Evolutionary conservation across 2,888 invertebrate species (phyloP).

Genomic region (Drosophila greeni): DNA sequence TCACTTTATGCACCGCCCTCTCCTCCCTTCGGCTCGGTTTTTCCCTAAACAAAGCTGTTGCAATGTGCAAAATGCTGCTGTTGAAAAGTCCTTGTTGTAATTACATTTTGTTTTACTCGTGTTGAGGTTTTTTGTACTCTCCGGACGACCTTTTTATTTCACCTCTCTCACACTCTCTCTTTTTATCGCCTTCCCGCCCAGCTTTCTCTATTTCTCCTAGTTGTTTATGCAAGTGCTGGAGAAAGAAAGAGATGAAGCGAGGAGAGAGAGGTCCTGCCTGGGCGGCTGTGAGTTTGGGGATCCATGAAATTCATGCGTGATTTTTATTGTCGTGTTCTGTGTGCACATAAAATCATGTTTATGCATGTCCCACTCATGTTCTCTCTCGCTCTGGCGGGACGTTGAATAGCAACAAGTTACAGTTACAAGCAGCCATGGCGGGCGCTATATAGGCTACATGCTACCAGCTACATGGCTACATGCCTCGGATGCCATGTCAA

Average conservation of each 20-base stretch:
- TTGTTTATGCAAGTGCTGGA: conserved; percentile 53
- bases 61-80: conserved; percentile 45
- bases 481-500: conserved; percentile 43
- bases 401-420: conserved; percentile 60
- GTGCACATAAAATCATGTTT: conserved; percentile 67
- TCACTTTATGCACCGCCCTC: conserved; percentile 13
- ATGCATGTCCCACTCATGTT: conserved; percentile 49
- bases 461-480: conserved; percentile 41
- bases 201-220: conserved; percentile 19
- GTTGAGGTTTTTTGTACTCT: conserved; percentile 62
- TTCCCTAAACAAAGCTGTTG: conserved; percentile 38
- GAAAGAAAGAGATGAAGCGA: not conserved
- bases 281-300: conserved; percentile 43
- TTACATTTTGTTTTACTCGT: conserved; percentile 71
- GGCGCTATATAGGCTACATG: conserved; percentile 16
- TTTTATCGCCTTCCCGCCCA: not conserved
- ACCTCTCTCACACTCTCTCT: conserved; percentile 6
- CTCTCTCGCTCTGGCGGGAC: conserved; percentile 24
- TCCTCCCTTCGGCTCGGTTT: not conserved
- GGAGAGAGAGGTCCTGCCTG: not conserved
- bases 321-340: conserved; percentile 67
- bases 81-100: conserved; percentile 69
- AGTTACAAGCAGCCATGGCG: conserved; percentile 21
- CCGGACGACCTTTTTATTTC: conserved; percentile 48
- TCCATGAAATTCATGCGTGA: conserved; percentile 68